Base-by-base conservation (phyloP, 2,113 vertebrate genomes). In the Spheniscus mendiculus region DNA sequence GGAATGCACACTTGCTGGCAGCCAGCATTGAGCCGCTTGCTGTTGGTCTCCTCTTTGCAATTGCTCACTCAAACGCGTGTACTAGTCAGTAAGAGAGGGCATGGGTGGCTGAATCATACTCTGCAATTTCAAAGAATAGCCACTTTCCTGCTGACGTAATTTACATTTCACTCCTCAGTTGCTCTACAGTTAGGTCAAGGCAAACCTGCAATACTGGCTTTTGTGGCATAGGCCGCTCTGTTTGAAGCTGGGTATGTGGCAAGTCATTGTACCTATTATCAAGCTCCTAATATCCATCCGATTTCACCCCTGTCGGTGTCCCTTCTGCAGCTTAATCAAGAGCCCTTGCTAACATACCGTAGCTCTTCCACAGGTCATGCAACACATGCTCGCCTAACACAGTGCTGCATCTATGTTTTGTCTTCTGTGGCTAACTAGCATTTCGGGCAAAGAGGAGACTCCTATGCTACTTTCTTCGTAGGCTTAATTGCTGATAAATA, bases 1-100 rank as follows among this genome's bases (percentile, higher is more conserved):
- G 36, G 70, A 86, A 3, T 0, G 0, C 16, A 10, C 0, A 0
- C 36, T 23, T 32, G 32, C 72, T 2, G 8, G 8, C 19, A 47
- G 50, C 26, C 4, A 3, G 18, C 2, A 0, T 29, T 34, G 22
- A 40, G 63, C 36, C 1, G 0, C 49, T 50, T 45, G 63, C 70
- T 52, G 36, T 22, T 30, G 23, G 23, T 65, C 11, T 47, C n/a
- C 25, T 45, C 50, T 40, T 72, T 56, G 58, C 58, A 22, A 5
- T 4, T 32, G 10, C 49, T 78, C 23, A 4, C 63, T 49, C 32
- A 45, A 55, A 67, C 0, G 2, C 10, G 5, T 2, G 21, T 25
- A 9, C 45, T 10, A 12, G 36, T 50, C 23, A 16, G 27, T 32
- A 14, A 21, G 52, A 59, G 44, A 19, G 36, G 44, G 32, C 45